Evolutionary conservation across 2,888 invertebrate species (phyloP).

Genomic region (Hemaris fuciformis): DNA sequence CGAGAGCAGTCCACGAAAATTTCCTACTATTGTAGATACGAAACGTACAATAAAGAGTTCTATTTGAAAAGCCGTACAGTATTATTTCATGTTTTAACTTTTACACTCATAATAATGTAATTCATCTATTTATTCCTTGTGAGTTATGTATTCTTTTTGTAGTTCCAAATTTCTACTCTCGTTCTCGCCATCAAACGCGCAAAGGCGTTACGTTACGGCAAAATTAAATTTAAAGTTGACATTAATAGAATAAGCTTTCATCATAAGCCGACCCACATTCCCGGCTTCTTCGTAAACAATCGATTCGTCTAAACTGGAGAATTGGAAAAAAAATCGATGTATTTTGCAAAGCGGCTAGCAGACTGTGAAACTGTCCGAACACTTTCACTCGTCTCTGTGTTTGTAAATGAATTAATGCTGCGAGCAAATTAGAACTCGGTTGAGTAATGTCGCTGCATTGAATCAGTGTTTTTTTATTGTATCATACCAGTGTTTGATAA

Average conservation of each 20-base stretch:
- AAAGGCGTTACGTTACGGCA: not conserved
- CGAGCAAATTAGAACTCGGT: not conserved
- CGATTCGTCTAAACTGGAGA: not conserved
- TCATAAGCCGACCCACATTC: conserved; percentile 5
- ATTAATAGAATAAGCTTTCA: not conserved
- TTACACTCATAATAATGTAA: too few species aligned
- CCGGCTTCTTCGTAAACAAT: not conserved
- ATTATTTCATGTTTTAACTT: too few species aligned
- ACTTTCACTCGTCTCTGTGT: conserved; percentile 7
- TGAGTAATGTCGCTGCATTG: not conserved
- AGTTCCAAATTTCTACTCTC: too few species aligned
- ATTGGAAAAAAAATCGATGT: not conserved
- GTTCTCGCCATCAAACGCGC: not conserved
- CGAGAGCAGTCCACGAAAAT: too few species aligned
- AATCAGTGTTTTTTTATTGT: not conserved
- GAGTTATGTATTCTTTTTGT: too few species aligned
- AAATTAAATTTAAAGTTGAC: not conserved
- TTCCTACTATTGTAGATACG: too few species aligned
- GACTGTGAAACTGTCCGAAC: not conserved
- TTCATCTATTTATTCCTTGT: too few species aligned
- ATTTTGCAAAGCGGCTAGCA: conserved; percentile 1
- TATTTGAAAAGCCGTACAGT: too few species aligned
- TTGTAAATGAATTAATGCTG: not conserved
- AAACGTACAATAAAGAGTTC: too few species aligned
- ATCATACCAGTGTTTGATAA: not conserved